Evolutionary conservation across 37 sponge, comb jelly and placozoan species (phyloP).

Genomic region (Agelas oroides): DNA sequence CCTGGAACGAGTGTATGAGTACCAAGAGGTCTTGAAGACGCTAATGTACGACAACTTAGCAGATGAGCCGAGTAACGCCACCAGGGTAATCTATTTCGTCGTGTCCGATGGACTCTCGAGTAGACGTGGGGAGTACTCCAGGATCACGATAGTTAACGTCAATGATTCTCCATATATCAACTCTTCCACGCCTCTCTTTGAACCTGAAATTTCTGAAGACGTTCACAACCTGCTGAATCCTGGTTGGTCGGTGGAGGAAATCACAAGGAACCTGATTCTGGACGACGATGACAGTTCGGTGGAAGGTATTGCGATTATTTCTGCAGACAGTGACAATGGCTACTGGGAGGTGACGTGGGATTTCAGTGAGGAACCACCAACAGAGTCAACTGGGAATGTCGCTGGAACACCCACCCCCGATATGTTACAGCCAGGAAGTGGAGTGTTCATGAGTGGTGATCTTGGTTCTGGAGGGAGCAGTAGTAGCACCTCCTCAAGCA

Average conservation of each 20-base stretch:
- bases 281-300: conserved; percentile 70
- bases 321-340: conserved; percentile 61
- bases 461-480: too few relatives aligned
- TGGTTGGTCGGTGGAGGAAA: conserved; percentile 80
- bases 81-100: conserved; percentile 44
- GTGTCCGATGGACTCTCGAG: conserved; percentile 80
- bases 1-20: conserved; percentile 77
- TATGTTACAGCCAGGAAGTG: background rate
- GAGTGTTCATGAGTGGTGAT: too few relatives aligned
- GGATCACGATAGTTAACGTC: conserved; percentile 54
- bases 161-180: conserved; percentile 92
- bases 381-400: background rate
- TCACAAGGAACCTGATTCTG: conserved; percentile 46
- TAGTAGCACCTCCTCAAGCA: background rate
- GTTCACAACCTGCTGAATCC: conserved; percentile 39
- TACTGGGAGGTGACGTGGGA: conserved; percentile 86
- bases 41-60: conserved; percentile 80
- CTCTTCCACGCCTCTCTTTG: conserved; percentile 26
- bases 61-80: conserved; percentile 69
- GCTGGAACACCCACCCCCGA: background rate
- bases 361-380: background rate
- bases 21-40: conserved; percentile 77
- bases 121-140: conserved; percentile 33
- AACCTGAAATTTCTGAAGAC: conserved; percentile 70
- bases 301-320: conserved; percentile 81